Percentiles rank a stretch among this genome's conserved stretches.
phyloP scores from a whole-genome alignment of 2,113 vertebrate genomes.

The Calidris pygmaea region DNA sequence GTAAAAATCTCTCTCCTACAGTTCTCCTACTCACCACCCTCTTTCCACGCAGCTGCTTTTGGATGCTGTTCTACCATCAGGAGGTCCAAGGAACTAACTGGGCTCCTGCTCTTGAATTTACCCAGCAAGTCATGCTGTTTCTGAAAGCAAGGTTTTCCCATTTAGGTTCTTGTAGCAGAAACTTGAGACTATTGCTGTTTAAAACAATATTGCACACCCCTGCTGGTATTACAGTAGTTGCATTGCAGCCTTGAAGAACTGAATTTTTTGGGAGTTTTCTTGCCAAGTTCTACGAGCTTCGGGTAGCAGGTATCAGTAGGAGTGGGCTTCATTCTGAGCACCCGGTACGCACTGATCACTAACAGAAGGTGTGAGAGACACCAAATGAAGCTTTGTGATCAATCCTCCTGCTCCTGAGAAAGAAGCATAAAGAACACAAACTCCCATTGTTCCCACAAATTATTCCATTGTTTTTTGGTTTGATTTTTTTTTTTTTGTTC shows the following conservation, averaged over 20 bases:
- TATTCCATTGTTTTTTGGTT: too few species aligned
- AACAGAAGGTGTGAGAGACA: fast-evolving
- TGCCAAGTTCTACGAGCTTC: background rate
- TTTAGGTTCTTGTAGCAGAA: background rate
- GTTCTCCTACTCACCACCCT: background rate
- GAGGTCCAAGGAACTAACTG: background rate
- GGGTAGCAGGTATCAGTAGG: background rate
- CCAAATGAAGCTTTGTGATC: background rate
- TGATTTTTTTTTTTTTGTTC: background rate
- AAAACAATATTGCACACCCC: background rate
- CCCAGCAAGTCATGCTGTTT: background rate
- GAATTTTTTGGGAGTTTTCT: background rate
- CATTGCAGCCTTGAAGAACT: background rate
- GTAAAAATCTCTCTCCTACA: background rate
- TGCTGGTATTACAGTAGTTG: background rate
- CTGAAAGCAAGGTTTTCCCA: background rate
- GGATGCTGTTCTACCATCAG: background rate
- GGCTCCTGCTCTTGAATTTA: background rate
- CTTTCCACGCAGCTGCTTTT: background rate
- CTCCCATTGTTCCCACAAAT: background rate
- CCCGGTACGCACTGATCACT: fast-evolving
- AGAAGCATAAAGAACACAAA: fast-evolving
- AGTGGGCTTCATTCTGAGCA: background rate
- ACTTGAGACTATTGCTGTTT: background rate
- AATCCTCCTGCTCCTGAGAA: background rate